phyloP scores from a whole-genome alignment of 2,797 vertebrate species.

The Naso thynnoides region DNA sequence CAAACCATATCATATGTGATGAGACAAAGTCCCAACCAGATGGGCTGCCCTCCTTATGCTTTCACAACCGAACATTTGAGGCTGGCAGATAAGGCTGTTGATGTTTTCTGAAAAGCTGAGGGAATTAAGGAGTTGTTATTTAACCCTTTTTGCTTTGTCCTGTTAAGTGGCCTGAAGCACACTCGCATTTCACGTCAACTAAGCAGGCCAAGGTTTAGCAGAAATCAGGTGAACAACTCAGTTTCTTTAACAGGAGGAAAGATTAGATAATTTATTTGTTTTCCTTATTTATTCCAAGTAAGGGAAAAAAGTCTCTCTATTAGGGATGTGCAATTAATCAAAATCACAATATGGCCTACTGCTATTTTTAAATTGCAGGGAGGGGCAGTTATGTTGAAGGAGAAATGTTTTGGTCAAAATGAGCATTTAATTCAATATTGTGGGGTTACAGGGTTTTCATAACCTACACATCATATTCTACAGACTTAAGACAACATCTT shows the following conservation, averaged over 20 bases:
- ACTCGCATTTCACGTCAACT: conserved; percentile 24
- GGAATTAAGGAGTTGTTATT: conserved; percentile 60
- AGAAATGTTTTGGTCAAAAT: too few relatives aligned
- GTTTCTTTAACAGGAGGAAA: conserved; percentile 2
- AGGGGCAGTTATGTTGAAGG: too few relatives aligned
- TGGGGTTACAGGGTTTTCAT: too few relatives aligned
- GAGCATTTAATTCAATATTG: too few relatives aligned
- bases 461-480: too few relatives aligned
- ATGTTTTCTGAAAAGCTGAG: conserved; percentile 57
- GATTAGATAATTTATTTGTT: neutral
- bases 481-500: too few relatives aligned
- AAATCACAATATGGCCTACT: too few relatives aligned
- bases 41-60: conserved; percentile 16
- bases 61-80: conserved; percentile 2
- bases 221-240: neutral
- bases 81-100: conserved; percentile 36
- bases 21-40: conserved; percentile 36
- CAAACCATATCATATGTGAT: conserved; percentile 26
- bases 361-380: too few relatives aligned
- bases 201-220: conserved; percentile 7
- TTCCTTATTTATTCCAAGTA: neutral
- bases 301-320: neutral
- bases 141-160: conserved; percentile 54
- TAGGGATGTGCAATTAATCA: too few relatives aligned
- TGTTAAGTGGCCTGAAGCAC: conserved; percentile 16